These are phyloP conservation scores for Muntiacus reevesi DNA, from an alignment of 2,113 vertebrate genomes.

Conservation along the genomic window DNA sequence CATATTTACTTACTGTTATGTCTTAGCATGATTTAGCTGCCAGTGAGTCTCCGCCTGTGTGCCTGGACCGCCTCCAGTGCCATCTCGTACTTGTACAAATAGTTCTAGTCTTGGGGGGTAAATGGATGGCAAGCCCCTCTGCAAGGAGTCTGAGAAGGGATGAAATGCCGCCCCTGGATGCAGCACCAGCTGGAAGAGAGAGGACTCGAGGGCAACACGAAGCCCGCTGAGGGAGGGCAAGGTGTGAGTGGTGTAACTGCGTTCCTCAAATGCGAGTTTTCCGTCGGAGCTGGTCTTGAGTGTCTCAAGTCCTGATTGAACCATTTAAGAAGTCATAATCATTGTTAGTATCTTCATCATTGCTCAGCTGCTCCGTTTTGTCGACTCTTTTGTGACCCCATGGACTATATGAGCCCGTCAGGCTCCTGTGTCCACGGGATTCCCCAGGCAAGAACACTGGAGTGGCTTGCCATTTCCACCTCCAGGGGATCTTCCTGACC, in stretches of 20 bases:
- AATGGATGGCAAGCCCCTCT: slow-evolving; percentile 45
- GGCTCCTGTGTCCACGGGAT: background rate
- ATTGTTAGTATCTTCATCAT: accelerated
- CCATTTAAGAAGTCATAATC: background rate
- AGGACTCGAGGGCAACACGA: accelerated
- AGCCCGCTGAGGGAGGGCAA: background rate
- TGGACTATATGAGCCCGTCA: background rate
- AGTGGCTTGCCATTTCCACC: background rate
- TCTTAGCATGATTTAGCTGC: slow-evolving; percentile 79
- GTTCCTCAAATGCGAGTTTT: background rate
- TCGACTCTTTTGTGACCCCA: background rate
- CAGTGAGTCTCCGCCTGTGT: slow-evolving; percentile 72
- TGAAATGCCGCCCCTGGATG: background rate
- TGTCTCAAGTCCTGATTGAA: background rate
- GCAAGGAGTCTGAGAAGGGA: slow-evolving; percentile 52
- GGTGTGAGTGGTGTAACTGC: accelerated
- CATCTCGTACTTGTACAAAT: slow-evolving; percentile 70
- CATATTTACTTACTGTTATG: slow-evolving; percentile 80
- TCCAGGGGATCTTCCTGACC: background rate
- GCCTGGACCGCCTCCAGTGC: slow-evolving; percentile 67
- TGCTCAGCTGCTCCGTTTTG: background rate
- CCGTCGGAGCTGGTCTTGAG: background rate
- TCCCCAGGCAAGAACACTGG: background rate
- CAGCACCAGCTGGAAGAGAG: background rate
- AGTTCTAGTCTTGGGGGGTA: slow-evolving; percentile 62